These are phyloP conservation scores for Promerops cafer DNA, from an alignment of 2,113 vertebrate genomes.

Conservation along the genomic window DNA sequence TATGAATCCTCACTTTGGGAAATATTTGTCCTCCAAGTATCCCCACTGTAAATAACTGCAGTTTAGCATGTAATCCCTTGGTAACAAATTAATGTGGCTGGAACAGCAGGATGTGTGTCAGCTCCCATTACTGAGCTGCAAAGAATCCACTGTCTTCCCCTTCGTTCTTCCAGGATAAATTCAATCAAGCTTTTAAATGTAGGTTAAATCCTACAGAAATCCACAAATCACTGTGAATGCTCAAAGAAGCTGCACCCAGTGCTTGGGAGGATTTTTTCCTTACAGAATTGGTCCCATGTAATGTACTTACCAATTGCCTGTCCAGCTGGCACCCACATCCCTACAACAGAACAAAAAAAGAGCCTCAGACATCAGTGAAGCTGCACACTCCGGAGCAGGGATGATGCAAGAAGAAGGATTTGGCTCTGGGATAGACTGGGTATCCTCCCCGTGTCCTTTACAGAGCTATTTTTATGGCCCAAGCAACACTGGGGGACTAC, in stretches of 20 bases:
- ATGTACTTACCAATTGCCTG: conserved; percentile 89
- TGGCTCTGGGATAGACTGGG: background rate
- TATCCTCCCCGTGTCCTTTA: background rate
- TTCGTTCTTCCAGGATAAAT: background rate
- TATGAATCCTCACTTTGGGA: background rate
- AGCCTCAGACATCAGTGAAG: background rate
- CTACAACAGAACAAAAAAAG: conserved; percentile 67
- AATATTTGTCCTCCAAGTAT: background rate
- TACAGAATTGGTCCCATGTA: background rate
- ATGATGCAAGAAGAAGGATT: background rate
- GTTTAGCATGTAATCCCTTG: background rate
- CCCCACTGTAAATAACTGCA: background rate
- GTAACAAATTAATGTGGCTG: background rate
- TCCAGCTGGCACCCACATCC: conserved; percentile 97
- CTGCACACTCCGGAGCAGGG: background rate
- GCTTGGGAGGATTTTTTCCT: background rate
- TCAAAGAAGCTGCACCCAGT: background rate
- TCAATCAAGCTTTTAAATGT: conserved; percentile 5
- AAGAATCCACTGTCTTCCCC: background rate
- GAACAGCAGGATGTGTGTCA: background rate
- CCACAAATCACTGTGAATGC: background rate
- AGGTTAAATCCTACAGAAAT: conserved; percentile 6
- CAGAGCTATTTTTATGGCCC: background rate
- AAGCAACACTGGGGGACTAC: background rate
- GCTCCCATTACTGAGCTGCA: background rate